These are phyloP conservation scores for Zeuzera pyrina DNA, from an alignment of 2,888 invertebrate species.

Conservation along the genomic window DNA sequence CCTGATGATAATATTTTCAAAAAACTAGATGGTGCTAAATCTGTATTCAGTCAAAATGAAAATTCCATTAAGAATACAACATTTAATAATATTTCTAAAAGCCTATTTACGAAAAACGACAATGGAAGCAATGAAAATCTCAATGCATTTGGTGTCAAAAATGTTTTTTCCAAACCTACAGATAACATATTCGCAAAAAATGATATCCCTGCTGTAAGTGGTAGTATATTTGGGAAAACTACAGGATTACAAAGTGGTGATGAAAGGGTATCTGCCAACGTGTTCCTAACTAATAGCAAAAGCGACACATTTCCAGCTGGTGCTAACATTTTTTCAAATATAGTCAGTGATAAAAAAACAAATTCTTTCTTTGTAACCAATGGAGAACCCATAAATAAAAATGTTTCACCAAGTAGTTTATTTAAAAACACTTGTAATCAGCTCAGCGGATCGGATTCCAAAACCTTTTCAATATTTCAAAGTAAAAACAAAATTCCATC, in stretches of 20 bases:
- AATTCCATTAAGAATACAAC: constrained; percentile 5
- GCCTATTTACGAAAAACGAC: constrained; percentile 9
- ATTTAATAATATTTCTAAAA: constrained; percentile 7
- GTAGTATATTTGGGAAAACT: constrained; percentile 38
- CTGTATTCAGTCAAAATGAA: constrained; percentile 7
- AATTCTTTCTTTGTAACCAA: constrained; percentile 29
- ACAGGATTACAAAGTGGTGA: constrained; percentile 15
- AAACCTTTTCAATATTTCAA: constrained; percentile 44
- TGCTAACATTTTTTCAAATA: constrained; percentile 26
- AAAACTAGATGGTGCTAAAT: constrained; percentile 5
- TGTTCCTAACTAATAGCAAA: constrained; percentile 40
- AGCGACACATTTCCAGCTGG: constrained; percentile 13
- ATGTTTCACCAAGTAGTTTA: constrained; percentile 44
- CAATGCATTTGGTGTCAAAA: constrained; percentile 8
- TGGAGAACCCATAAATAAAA: constrained; percentile 22
- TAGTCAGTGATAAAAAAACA: constrained; percentile 12
- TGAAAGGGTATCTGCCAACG: constrained; percentile 26
- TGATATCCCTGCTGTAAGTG: constrained; percentile 12
- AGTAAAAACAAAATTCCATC: constrained; percentile 49
- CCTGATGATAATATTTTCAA: constrained; percentile 8
- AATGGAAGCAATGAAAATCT: no score
- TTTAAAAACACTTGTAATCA: constrained; percentile 45
- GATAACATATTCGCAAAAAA: constrained; percentile 13
- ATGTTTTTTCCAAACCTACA: constrained; percentile 14
- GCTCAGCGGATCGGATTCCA: constrained; percentile 27